phyloP scores from a whole-genome alignment of 2,113 vertebrate species.

The Candoia aspera region DNA sequence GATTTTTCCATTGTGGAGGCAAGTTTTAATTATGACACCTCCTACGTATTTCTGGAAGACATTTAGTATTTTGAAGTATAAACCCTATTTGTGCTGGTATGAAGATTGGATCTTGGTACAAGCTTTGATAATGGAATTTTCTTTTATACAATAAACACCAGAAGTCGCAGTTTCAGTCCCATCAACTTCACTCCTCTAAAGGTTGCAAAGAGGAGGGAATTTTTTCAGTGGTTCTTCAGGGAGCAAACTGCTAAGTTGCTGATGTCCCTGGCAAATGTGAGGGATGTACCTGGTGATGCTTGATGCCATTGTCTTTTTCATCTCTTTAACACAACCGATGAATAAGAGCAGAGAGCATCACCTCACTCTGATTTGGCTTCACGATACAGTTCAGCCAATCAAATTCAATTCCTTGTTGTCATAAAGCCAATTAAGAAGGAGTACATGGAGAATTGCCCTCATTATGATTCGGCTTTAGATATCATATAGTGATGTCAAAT shows the following conservation, averaged over 20 bases:
- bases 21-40: too few species aligned
- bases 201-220: background rate
- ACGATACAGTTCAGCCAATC: background rate
- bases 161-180: background rate
- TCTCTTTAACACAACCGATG: background rate
- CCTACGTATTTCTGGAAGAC: too few species aligned
- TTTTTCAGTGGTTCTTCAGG: background rate
- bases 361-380: background rate
- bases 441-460: background rate
- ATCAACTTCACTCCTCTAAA: background rate
- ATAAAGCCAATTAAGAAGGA: background rate
- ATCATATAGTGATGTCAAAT: background rate
- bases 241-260: background rate
- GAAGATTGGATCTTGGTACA: too few species aligned
- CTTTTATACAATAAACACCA: background rate
- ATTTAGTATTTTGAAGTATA: too few species aligned
- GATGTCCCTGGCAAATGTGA: background rate
- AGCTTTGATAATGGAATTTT: too few species aligned
- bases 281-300: background rate
- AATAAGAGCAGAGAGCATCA: background rate
- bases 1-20: too few species aligned
- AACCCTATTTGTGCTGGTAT: too few species aligned
- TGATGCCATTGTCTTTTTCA: background rate
- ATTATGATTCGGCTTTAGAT: background rate
- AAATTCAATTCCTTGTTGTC: background rate